Conservation (phyloP, 2,797 vertebrate species). For the Columba guinea region DNA sequence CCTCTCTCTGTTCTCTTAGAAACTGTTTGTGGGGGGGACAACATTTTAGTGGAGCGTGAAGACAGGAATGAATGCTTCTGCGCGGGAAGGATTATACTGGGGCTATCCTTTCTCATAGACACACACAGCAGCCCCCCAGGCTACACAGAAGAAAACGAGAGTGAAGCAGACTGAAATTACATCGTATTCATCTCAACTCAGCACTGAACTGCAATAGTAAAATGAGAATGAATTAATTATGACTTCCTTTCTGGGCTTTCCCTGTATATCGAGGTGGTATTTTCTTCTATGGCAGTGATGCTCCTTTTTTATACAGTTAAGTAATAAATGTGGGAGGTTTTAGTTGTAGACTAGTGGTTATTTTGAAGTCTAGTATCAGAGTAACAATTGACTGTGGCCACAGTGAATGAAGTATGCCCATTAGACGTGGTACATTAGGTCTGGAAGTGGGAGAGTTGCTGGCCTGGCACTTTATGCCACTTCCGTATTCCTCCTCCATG, state of each 20-base stretch:
- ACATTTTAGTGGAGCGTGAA: neutral
- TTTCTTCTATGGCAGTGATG: neutral
- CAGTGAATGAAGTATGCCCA: neutral
- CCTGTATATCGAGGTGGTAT: neutral
- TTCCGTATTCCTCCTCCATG: neutral
- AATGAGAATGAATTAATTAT: neutral
- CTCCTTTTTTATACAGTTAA: neutral
- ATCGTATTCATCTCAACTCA: neutral
- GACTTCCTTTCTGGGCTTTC: neutral
- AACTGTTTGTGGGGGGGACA: neutral
- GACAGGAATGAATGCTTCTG: neutral
- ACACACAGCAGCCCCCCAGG: neutral
- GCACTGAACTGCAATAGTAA: neutral
- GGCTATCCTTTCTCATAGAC: neutral
- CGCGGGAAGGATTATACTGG: neutral
- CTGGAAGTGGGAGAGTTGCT: conserved; percentile 26
- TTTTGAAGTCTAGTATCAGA: neutral
- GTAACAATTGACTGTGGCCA: neutral
- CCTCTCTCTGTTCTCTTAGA: neutral
- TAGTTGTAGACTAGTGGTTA: neutral
- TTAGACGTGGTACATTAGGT: conserved; percentile 15
- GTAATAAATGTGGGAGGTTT: neutral
- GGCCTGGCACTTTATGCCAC: neutral
- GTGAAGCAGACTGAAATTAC: neutral
- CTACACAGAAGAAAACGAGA: neutral